Percentiles rank a stretch among this genome's conserved stretches.
Evolutionary conservation across 2,888 invertebrate genomes (phyloP).

Genomic region (Drosophila incognita): DNA sequence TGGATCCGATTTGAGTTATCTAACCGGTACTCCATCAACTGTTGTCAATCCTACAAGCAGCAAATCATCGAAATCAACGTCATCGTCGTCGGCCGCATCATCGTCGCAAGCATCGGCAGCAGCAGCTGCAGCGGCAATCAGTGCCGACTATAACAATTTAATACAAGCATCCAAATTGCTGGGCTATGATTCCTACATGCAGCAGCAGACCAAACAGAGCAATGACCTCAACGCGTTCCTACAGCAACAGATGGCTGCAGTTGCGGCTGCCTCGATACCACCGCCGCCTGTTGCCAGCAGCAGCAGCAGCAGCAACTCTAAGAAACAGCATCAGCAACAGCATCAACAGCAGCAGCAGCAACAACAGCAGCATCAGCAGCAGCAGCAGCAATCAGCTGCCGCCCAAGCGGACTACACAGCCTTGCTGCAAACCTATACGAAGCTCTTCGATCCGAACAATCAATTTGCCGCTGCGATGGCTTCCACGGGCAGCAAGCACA

Average conservation of each 20-base stretch:
- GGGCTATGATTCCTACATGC: conserved; percentile 84
- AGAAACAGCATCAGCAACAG: conserved; percentile 72
- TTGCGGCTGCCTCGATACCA: conserved; percentile 77
- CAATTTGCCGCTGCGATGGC: conserved; percentile 79
- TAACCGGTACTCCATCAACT: conserved; percentile 69
- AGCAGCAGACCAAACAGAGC: conserved; percentile 81
- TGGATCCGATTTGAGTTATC: conserved; percentile 83
- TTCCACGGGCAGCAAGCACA: conserved; percentile 62
- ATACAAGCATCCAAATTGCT: conserved; percentile 84
- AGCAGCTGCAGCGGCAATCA: conserved; percentile 78
- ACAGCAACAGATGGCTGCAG: conserved; percentile 84
- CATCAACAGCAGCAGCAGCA: conserved; percentile 70
- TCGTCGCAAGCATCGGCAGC: conserved; percentile 64
- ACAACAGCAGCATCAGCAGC: conserved; percentile 70
- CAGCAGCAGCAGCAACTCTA: conserved; percentile 66
- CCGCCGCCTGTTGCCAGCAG: conserved; percentile 56
- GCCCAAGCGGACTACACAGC: conserved; percentile 83
- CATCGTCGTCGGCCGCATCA: conserved; percentile 27
- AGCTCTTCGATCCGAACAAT: conserved; percentile 83
- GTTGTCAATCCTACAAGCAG: conserved; percentile 38
- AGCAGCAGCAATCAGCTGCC: conserved; percentile 71
- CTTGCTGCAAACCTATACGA: conserved; percentile 84
- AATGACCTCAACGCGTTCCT: conserved; percentile 83
- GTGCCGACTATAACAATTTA: conserved; percentile 83
- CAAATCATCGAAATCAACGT: conserved; percentile 67